Evolutionary conservation across 1,140 invertebrate genomes (phyloP), one percentile per base, ranked within the genome.

Genomic region (Bombyx mori): DNA sequence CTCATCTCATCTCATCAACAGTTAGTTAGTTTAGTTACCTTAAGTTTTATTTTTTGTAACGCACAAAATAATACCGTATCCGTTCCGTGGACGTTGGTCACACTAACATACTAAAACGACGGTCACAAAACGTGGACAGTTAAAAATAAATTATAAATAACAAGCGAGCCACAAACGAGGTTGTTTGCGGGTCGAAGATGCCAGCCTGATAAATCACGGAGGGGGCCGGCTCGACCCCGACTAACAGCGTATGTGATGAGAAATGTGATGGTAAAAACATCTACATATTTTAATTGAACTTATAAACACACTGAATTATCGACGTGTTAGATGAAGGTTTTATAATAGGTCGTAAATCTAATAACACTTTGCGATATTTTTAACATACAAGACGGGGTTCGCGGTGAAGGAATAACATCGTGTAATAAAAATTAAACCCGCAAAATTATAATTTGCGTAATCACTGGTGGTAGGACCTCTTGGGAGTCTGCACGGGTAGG

Each of bases 61-160:
- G 4, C 0, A 35, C 26, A 5, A 18, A 18, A 35, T 5, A 35
- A 35, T 35, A 1, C 26, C 26, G 26, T 35, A 35, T 35, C 12
- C 12, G 12, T n/a, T n/a, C n/a, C n/a, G n/a, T n/a, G n/a, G n/a
- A n/a, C 26, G 26, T 5, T 35, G 26, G 26, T 35, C 26, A 35
- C 26, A 5, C 26, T 35, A 35, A 35, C 26, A 35, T 35, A 35
- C 26, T 35, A 35, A 35, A 35, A 35, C 26, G 26, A 35, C 26
- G 26, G 26, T 35, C 26, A 35, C 26, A 35, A 35, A 5, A 35
- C 26, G 26, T 35, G 71, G 79, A 78, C 82, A 76, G 80, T 85
- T 87, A 87, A 87, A 87, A 85, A 87, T 85, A 87, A 85, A 86
- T 86, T 86, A 86, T 83, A 85, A 85, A 81, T 86, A 85, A 86